These are phyloP conservation scores for Drosophila bocki DNA, from an alignment of 1,140 invertebrate species.

Conservation along the genomic window DNA sequence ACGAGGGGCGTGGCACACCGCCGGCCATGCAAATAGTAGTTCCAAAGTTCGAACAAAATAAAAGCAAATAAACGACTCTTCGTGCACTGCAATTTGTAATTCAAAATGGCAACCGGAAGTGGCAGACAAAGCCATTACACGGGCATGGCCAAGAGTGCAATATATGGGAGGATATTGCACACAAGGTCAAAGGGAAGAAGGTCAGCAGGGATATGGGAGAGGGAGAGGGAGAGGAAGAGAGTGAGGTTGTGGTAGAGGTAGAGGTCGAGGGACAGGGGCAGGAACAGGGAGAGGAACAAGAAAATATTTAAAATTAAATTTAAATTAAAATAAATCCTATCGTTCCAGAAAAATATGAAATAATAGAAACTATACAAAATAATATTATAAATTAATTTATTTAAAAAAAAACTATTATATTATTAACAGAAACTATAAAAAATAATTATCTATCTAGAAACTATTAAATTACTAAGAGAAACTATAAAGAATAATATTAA, in stretches of 20 bases:
- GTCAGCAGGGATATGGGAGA: constrained; percentile 1
- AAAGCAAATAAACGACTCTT: constrained; percentile 4
- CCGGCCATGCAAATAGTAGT: constrained; percentile 38
- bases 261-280: neutral
- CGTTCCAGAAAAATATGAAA: too few species aligned
- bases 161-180: neutral
- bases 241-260: too few species aligned
- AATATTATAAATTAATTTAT: too few species aligned
- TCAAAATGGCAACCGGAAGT: constrained; percentile 60
- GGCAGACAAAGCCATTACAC: constrained; percentile 49
- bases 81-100: constrained; percentile 48
- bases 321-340: too few species aligned
- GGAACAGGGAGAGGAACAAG: too few species aligned
- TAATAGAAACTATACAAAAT: too few species aligned
- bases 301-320: too few species aligned
- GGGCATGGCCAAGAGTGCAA: constrained; percentile 5
- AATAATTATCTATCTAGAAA: too few species aligned
- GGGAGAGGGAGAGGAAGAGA: neutral
- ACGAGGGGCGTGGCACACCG: neutral
- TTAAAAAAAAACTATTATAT: too few species aligned
- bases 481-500: too few species aligned
- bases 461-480: too few species aligned
- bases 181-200: constrained; percentile 37
- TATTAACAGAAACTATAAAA: too few species aligned
- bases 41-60: neutral